Evolutionary conservation across 2,888 invertebrate species (phyloP).

Genomic region (Brachylomia viminalis): DNA sequence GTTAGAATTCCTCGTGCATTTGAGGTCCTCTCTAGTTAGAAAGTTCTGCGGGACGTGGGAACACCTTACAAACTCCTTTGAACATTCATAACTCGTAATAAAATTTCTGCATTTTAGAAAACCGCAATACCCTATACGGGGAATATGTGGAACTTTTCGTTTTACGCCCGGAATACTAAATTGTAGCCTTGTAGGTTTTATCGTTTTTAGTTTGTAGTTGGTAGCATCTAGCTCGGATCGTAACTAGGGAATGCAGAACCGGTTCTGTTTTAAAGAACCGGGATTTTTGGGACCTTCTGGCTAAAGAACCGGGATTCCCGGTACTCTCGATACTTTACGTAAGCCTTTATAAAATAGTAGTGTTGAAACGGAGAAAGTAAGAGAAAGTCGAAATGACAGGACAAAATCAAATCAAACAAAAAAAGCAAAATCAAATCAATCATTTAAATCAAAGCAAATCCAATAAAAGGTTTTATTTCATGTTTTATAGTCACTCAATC

Average conservation of each 20-base stretch:
- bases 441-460: no score
- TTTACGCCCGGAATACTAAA: conserved; percentile 61
- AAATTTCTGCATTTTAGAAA: conserved; percentile 63
- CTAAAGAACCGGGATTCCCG: no score
- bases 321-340: no score
- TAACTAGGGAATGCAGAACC: conserved; percentile 1
- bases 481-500: no score
- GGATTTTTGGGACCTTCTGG: no score
- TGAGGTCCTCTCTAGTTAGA: conserved; percentile 48
- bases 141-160: conserved; percentile 58
- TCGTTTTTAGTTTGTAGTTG: conserved; percentile 33
- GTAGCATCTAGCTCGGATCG: conserved; percentile 19
- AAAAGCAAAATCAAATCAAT: no score
- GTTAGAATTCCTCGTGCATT: conserved; percentile 46
- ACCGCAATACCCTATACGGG: conserved; percentile 53
- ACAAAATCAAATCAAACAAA: no score
- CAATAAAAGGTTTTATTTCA: no score
- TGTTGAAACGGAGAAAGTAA: no score
- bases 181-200: conserved; percentile 29
- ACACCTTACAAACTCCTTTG: conserved; percentile 59
- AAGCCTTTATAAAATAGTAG: no score
- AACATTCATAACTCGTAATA: conserved; percentile 63
- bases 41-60: conserved; percentile 53
- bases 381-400: no score
- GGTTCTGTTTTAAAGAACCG: no score